phyloP scores from a whole-genome alignment of 2,797 vertebrate species.

The Ispidina picta region DNA sequence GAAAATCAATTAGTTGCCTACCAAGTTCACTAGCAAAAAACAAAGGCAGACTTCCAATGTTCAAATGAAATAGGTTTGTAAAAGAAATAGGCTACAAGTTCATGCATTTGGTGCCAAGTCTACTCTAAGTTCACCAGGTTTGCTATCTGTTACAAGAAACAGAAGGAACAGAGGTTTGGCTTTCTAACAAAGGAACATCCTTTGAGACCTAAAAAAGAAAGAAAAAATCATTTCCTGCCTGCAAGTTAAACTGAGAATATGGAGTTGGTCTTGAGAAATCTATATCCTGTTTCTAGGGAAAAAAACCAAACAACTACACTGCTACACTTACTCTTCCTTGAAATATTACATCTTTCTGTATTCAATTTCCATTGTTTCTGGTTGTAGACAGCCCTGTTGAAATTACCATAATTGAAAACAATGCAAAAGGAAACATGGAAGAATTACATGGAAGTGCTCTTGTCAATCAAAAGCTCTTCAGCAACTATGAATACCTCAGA shows the following conservation, averaged over 20 bases:
- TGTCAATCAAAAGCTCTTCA: background rate
- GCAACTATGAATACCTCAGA: background rate
- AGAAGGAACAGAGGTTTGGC: constrained; percentile 59
- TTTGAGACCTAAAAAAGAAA: constrained; percentile 14
- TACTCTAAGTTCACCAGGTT: constrained; percentile 39
- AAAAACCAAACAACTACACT: background rate
- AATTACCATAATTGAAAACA: constrained; percentile 16
- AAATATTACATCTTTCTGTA: constrained; percentile 13
- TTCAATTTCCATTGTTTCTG: background rate
- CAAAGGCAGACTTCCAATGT: constrained; percentile 24
- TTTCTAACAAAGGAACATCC: constrained; percentile 62
- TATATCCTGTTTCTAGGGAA: background rate
- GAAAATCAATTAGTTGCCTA: constrained; percentile 53
- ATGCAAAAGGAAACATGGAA: background rate
- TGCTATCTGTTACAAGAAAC: background rate
- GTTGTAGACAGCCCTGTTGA: background rate
- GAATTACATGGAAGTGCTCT: background rate
- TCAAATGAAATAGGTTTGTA: background rate
- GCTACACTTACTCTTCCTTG: background rate
- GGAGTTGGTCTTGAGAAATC: background rate
- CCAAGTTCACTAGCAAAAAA: constrained; percentile 6
- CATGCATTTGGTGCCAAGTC: constrained; percentile 24
- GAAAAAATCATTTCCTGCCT: constrained; percentile 23
- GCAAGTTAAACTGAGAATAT: constrained; percentile 4
- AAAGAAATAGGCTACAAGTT: constrained; percentile 29